phyloP scores from a whole-genome alignment of 2,888 invertebrate species.

The Yponomeuta plumbellus region DNA sequence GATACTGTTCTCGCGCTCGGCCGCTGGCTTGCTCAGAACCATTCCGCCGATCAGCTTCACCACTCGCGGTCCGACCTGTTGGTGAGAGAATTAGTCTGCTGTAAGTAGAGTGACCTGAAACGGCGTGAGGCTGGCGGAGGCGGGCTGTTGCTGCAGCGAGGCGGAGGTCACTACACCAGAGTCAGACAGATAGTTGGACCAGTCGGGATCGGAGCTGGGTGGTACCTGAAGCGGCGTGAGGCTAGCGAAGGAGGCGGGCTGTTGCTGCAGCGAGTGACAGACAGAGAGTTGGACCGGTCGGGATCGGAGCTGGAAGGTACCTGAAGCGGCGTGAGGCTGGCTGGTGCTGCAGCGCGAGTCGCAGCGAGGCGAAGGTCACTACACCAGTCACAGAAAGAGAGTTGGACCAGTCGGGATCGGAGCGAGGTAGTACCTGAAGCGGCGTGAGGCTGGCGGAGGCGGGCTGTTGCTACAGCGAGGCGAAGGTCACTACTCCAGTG shows the following conservation, averaged over 20 bases:
- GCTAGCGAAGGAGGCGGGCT: slow-evolving; percentile 49
- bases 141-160: slow-evolving; percentile 50
- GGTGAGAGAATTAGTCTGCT: too few relatives aligned
- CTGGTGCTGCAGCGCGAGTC: slow-evolving; percentile 61
- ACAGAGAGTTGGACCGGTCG: too few relatives aligned
- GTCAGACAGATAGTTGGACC: slow-evolving; percentile 86
- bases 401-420: slow-evolving; percentile 83
- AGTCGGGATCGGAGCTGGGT: too few relatives aligned
- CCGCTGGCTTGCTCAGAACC: slow-evolving; percentile 85
- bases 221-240: slow-evolving; percentile 63
- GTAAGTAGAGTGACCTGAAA: too few relatives aligned
- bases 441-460: slow-evolving; percentile 58
- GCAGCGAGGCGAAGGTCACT: slow-evolving; percentile 51
- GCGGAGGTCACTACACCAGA: slow-evolving; percentile 56
- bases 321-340: slow-evolving; percentile 66
- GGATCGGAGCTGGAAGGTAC: slow-evolving; percentile 40
- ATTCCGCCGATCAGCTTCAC: slow-evolving; percentile 85
- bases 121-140: slow-evolving; percentile 57
- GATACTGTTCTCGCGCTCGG: slow-evolving; percentile 92
- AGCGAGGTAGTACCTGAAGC: slow-evolving; percentile 43
- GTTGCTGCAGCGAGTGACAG: slow-evolving; percentile 61
- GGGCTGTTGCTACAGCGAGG: slow-evolving; percentile 50
- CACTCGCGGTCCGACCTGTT: slow-evolving; percentile 83
- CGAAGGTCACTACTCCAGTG: slow-evolving; percentile 54
- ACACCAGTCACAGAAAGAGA: slow-evolving; percentile 80